Base-by-base conservation (phyloP, 2,113 vertebrate genomes). In the Cathartes aura region DNA sequence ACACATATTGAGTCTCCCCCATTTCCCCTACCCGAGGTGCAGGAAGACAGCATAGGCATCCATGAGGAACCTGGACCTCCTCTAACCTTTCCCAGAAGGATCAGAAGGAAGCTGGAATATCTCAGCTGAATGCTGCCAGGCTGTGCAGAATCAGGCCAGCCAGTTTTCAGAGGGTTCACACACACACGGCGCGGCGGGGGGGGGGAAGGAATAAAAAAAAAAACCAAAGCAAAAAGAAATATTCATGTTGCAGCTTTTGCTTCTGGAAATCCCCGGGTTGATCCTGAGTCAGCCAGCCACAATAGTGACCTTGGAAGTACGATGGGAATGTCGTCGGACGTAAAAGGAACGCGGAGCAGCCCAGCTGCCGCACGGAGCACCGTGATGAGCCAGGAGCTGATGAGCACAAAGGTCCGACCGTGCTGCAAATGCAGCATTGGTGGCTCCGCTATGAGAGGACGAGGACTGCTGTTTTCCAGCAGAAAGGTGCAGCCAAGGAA, bases 221-320 rank as follows among this genome's bases (percentile, higher is more conserved):
- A 50, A 32, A 19, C 1, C 4, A 34, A 70, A 48, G 23, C 3
- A 52, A 48, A 68, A 63, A 86, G 5, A 70, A 71, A 64, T 30
- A 82, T n/a, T 73, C 43, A 20, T 0, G 0, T 9, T 34, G 29
- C 34, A 63, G 67, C 27, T 90, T 85, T 66, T 66, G 36, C 75
- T 86, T 70, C 74, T 97, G 92, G 90, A 93, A 92, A 96, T 56
- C 72, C 91, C 86, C 91, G 0, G 12, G 2, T 84, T 42, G 52
- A 38, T 64, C 75, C 40, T 4, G 23, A 26, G 60, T 60, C 64
- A 93, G 50, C 92, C 90, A 95, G 88, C 19, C 43, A 15, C 48
- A 78, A n/a, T 4, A 11, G 14, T 84, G 90, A 92, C 96, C 90
- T 90, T 72, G 89, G 95, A 96, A 97, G 7, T 70, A 81, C 26